Evolutionary conservation across 2,797 vertebrate genomes (phyloP).

Genomic region (Darevskia mixta): DNA sequence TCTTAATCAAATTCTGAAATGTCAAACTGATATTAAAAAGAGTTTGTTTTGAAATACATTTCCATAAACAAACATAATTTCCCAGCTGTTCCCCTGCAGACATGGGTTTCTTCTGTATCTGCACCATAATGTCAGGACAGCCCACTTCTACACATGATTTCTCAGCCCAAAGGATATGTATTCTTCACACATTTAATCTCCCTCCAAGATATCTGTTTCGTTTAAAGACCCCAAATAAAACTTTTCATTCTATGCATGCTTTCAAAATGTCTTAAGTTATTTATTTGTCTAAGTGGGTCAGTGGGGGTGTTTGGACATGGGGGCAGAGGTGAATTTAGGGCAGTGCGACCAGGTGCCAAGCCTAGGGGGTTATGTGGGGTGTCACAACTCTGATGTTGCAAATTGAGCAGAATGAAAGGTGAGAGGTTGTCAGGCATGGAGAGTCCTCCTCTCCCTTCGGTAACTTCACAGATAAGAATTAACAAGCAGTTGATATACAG

Average conservation of each 20-base stretch:
- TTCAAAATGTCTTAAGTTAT: not conserved
- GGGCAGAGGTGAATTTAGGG: too few relatives aligned
- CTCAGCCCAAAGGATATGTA: not conserved
- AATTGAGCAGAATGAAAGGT: too few relatives aligned
- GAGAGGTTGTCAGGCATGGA: too few relatives aligned
- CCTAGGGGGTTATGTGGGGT: too few relatives aligned
- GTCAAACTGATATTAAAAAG: slow-evolving; percentile 8
- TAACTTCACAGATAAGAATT: too few relatives aligned
- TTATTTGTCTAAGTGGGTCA: not conserved
- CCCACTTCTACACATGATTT: not conserved
- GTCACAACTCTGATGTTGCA: too few relatives aligned
- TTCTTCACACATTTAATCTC: not conserved
- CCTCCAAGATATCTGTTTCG: not conserved
- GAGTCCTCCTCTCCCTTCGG: too few relatives aligned
- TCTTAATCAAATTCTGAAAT: slow-evolving; percentile 23
- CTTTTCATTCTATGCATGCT: not conserved
- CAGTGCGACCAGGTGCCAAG: too few relatives aligned
- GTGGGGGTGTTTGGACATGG: not conserved
- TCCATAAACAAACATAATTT: slow-evolving; percentile 26
- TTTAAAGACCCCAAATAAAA: not conserved
- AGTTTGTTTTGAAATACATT: not conserved
- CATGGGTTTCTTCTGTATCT: not conserved
- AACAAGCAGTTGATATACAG: too few relatives aligned
- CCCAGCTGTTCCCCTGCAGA: not conserved
- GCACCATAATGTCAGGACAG: not conserved